Evolutionary conservation across 2,113 vertebrate species (phyloP).

Genomic region (Ginglymostoma cirratum): DNA sequence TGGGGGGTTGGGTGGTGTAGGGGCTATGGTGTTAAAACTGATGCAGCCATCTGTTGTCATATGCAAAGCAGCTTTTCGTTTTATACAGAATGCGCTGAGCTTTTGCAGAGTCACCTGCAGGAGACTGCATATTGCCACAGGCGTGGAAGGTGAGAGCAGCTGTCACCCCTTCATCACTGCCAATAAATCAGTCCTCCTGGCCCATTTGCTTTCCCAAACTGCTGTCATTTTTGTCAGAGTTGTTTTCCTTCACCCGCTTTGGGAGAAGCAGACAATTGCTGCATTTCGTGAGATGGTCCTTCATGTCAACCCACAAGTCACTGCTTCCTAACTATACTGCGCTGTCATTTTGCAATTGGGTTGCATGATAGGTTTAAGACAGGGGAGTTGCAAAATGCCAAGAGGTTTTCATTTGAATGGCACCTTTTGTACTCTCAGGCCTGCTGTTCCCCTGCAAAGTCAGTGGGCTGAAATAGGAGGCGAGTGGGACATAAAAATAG

Average conservation of each 20-base stretch:
- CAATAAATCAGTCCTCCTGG: neutral
- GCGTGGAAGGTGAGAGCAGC: slow-evolving; percentile 29
- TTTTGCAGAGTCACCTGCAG: neutral
- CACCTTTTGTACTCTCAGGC: neutral
- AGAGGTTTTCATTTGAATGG: neutral
- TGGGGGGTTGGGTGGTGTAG: too few species aligned
- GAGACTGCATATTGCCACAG: neutral
- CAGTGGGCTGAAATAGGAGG: neutral
- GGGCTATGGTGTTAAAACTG: neutral
- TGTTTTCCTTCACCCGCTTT: too few species aligned
- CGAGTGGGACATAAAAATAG: too few species aligned
- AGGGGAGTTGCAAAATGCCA: neutral
- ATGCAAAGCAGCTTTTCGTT: neutral
- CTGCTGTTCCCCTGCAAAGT: neutral
- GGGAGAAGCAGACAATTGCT: too few species aligned
- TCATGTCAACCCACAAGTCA: too few species aligned
- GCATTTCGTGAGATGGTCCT: too few species aligned
- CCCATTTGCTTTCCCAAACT: neutral
- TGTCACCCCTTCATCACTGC: neutral
- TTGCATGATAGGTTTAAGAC: too few species aligned
- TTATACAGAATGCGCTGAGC: neutral
- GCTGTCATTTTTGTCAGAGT: neutral
- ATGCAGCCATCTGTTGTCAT: slow-evolving; percentile 5
- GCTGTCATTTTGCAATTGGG: too few species aligned
- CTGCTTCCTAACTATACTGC: too few species aligned